These are phyloP conservation scores for Nasonia oneida DNA, from an alignment of 2,888 invertebrate species.

Conservation along the genomic window DNA sequence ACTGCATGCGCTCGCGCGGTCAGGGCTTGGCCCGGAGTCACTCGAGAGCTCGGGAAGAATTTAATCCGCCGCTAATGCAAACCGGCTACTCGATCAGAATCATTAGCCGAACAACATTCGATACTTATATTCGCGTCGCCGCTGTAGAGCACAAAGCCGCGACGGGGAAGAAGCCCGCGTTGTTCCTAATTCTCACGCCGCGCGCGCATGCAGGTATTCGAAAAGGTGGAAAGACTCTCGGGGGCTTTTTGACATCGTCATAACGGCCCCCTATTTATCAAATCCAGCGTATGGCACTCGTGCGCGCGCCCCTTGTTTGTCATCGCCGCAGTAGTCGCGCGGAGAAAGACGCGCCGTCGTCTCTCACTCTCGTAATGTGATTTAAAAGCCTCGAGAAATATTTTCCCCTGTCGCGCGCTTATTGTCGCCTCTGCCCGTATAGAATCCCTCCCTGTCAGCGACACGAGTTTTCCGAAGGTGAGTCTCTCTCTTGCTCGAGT, in stretches of 20 bases:
- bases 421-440: background rate
- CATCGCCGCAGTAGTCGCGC: background rate
- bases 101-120: constrained; percentile 19
- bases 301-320: constrained; percentile 40
- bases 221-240: background rate
- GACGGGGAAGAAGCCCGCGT: background rate
- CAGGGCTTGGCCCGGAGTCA: background rate
- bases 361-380: constrained; percentile 32
- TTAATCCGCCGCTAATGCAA: constrained; percentile 9
- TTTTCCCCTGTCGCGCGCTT: background rate
- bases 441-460: background rate
- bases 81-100: constrained; percentile 23
- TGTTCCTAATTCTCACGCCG: background rate
- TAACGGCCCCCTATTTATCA: constrained; percentile 35
- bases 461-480: constrained; percentile 17
- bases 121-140: background rate
- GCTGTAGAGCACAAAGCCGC: background rate
- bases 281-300: background rate
- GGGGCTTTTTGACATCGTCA: constrained; percentile 51
- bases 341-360: constrained; percentile 13
- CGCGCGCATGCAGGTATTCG: background rate
- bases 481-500: constrained; percentile 63
- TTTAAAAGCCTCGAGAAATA: constrained; percentile 51
- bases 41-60: constrained; percentile 12
- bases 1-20: background rate